Conservation (phyloP, 2,113 vertebrate species). For the Tor tambroides region DNA sequence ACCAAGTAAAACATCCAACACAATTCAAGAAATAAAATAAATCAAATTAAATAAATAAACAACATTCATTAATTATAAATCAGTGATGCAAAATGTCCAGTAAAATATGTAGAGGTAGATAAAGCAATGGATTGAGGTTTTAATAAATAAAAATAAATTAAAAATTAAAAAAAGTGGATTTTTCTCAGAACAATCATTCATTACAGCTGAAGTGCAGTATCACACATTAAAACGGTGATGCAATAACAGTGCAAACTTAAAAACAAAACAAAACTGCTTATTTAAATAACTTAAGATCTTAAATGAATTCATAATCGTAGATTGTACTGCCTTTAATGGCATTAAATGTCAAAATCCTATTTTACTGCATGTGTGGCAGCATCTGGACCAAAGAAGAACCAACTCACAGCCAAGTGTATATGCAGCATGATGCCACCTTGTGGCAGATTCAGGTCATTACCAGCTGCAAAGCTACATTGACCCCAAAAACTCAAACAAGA, state of each 20-base stretch:
- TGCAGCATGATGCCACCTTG: constrained; percentile 60
- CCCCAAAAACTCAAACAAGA: neutral
- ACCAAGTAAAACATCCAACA: constrained; percentile 51
- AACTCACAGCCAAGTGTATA: neutral
- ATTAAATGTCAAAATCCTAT: neutral
- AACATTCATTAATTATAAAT: neutral
- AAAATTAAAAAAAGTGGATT: neutral
- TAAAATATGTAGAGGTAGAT: constrained; percentile 33
- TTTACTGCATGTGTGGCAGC: neutral
- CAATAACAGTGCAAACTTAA: neutral
- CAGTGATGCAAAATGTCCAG: neutral
- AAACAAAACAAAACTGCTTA: neutral
- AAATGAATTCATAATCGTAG: neutral
- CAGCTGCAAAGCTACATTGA: constrained; percentile 22
- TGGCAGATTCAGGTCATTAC: constrained; percentile 54
- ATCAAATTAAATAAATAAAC: neutral
- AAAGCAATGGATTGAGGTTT: neutral
- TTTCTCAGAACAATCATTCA: neutral
- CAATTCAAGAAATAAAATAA: constrained; percentile 65
- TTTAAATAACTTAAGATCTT: neutral
- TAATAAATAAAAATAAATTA: neutral
- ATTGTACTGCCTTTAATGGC: neutral
- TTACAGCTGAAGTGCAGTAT: neutral
- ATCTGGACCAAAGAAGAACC: neutral
- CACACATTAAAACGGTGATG: constrained; percentile 5